Conservation (phyloP, 2,888 invertebrate species). For the Kuschelorhynchus macadamiae region DNA sequence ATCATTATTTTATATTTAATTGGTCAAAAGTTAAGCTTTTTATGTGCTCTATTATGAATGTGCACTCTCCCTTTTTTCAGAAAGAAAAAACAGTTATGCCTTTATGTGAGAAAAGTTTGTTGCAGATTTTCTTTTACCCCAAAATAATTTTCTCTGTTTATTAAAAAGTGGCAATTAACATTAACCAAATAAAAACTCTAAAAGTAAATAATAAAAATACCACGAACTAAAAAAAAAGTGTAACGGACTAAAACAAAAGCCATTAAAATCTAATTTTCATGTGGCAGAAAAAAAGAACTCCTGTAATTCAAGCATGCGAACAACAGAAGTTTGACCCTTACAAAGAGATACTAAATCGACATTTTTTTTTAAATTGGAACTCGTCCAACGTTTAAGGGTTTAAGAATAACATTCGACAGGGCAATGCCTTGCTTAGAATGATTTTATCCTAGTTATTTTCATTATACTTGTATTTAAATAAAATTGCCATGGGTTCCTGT, state of each 20-base stretch:
- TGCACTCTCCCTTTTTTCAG: no score
- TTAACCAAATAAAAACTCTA: neutral
- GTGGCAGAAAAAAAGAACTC: neutral
- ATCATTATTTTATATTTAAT: neutral
- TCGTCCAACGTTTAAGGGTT: neutral
- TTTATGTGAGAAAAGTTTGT: neutral
- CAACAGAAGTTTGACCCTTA: neutral
- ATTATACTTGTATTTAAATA: neutral
- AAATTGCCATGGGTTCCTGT: neutral
- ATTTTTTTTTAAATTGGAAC: neutral
- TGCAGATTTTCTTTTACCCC: neutral
- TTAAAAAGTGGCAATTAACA: neutral
- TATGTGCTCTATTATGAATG: no score
- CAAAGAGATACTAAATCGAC: neutral
- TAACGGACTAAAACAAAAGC: neutral
- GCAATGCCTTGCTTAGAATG: neutral
- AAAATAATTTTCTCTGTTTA: neutral
- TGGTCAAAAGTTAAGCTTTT: neutral
- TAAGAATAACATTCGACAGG: constrained; percentile 1
- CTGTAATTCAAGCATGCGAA: neutral
- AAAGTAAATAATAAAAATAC: neutral
- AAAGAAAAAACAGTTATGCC: no score
- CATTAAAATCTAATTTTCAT: neutral
- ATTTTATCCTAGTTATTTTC: constrained; percentile 5
- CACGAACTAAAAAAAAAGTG: neutral